Conservation (phyloP, 2,888 invertebrate genomes). For the Pachydiplax longipennis region DNA sequence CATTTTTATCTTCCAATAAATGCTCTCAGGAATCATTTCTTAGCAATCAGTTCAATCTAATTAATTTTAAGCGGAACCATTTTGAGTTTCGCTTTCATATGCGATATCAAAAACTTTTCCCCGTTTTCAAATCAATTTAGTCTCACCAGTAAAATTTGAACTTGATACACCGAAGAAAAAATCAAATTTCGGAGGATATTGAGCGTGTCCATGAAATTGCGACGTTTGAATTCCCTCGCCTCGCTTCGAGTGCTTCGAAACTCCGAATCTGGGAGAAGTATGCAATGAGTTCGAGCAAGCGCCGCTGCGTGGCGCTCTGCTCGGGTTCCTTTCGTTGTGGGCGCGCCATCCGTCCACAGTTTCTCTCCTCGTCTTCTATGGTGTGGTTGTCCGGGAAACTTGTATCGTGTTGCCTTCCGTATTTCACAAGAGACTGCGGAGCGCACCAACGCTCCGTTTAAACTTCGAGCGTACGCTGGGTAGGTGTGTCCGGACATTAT, state of each 20-base stretch:
- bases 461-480: background rate
- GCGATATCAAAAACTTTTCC: too few species aligned
- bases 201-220: background rate
- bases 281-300: background rate
- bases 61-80: too few species aligned
- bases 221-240: background rate
- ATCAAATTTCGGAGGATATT: background rate
- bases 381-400: conserved; percentile 42
- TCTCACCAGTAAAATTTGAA: too few species aligned
- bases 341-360: conserved; percentile 16
- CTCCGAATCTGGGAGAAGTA: background rate
- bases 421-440: background rate
- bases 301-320: background rate
- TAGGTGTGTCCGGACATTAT: background rate
- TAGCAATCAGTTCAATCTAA: too few species aligned
- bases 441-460: background rate
- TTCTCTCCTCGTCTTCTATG: conserved; percentile 38
- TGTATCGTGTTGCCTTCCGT: conserved; percentile 33
- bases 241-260: background rate
- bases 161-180: background rate
- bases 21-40: too few species aligned
- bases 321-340: background rate
- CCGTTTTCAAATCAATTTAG: too few species aligned
- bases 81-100: too few species aligned
- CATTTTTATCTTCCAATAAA: too few species aligned